A percentile compares a stretch with the other conserved stretches of the same genome.
Conservation (phyloP, 2,113 vertebrate species). For the Excalfactoria chinensis region DNA sequence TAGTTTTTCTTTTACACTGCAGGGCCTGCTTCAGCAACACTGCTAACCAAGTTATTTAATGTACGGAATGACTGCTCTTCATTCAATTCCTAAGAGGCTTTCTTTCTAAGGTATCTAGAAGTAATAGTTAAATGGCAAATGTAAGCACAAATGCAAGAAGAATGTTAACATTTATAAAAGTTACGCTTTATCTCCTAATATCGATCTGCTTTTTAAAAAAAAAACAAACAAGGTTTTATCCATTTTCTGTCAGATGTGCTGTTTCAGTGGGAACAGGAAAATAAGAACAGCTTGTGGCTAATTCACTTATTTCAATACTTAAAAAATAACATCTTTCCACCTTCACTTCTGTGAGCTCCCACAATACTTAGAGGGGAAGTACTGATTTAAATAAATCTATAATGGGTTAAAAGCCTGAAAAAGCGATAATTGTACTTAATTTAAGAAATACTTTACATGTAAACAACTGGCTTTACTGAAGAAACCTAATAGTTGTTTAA, state of each 20-base stretch:
- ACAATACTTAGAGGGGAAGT: background rate
- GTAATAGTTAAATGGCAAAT: background rate
- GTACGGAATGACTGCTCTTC: background rate
- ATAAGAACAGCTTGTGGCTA: background rate
- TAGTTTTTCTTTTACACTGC: background rate
- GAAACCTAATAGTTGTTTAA: background rate
- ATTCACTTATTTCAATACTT: background rate
- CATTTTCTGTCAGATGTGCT: background rate
- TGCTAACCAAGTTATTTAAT: background rate
- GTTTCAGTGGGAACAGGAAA: background rate
- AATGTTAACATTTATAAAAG: background rate
- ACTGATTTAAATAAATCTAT: background rate
- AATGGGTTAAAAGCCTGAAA: background rate
- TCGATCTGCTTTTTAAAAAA: fast-evolving
- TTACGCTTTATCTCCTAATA: background rate
- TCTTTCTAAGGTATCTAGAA: background rate
- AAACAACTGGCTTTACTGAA: background rate
- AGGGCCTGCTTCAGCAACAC: background rate
- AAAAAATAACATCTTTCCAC: background rate
- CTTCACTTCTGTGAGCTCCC: background rate
- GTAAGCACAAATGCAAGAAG: background rate
- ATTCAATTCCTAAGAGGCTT: background rate
- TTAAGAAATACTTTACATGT: background rate
- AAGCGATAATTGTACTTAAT: background rate
- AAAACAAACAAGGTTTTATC: no score